Evolutionary conservation across 2,888 invertebrate genomes (phyloP).

Genomic region (Micropterix aruncella): DNA sequence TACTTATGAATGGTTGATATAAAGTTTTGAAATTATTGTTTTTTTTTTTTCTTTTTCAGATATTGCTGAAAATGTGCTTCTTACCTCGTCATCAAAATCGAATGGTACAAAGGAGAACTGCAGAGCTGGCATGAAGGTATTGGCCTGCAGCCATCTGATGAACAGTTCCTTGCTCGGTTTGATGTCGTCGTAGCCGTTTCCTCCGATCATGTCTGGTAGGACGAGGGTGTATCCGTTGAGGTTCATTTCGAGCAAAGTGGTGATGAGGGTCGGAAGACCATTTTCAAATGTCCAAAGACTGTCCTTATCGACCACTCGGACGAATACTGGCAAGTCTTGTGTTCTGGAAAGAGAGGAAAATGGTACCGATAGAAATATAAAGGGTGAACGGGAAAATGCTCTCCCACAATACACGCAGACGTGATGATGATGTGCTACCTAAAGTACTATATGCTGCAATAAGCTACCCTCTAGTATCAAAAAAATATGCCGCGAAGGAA

Average conservation of each 20-base stretch:
- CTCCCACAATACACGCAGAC: too few species aligned
- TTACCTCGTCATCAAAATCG: constrained; percentile 51
- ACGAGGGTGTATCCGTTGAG: constrained; percentile 57
- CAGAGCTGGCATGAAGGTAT: constrained; percentile 62
- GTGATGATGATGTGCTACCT: too few species aligned
- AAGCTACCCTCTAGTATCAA: too few species aligned
- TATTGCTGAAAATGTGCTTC: too few species aligned
- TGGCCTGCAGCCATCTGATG: constrained; percentile 67
- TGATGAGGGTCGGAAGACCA: constrained; percentile 57
- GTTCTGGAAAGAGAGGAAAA: constrained; percentile 25
- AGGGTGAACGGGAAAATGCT: too few species aligned
- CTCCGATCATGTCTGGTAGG: constrained; percentile 69
- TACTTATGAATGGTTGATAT: too few species aligned
- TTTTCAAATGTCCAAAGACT: constrained; percentile 65
- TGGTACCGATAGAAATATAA: too few species aligned
- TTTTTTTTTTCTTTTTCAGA: too few species aligned
- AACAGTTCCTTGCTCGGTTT: constrained; percentile 48
- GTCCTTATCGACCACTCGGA: constrained; percentile 68
- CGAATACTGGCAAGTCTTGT: constrained; percentile 55
- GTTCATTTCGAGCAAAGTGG: constrained; percentile 51
- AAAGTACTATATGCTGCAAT: too few species aligned
- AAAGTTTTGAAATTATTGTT: too few species aligned
- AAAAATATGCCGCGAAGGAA: too few species aligned
- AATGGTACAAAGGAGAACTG: constrained; percentile 73
- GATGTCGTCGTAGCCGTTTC: constrained; percentile 45